phyloP scores from a whole-genome alignment of 2,797 vertebrate species.

The Melanotaenia boesemani region DNA sequence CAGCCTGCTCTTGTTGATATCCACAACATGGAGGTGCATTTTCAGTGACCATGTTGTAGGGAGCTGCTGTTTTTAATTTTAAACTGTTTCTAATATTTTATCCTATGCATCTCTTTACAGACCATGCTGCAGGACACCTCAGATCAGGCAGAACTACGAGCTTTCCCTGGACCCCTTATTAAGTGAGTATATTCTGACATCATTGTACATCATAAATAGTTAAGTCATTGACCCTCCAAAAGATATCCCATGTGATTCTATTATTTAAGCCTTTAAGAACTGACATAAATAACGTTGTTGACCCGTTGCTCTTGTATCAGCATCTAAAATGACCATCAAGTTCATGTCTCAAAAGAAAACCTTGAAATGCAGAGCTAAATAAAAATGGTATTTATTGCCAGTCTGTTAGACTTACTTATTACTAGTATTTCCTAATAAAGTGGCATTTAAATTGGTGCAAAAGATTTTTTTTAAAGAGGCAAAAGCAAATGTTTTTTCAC shows the following conservation, averaged over 20 bases:
- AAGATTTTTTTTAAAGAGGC: not conserved
- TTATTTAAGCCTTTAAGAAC: not conserved
- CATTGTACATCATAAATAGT: not conserved
- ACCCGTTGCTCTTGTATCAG: too few species aligned
- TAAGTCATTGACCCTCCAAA: not conserved
- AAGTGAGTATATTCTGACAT: conserved; percentile 83
- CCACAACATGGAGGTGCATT: conserved; percentile 92
- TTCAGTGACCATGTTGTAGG: conserved; percentile 4
- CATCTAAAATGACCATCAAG: not conserved
- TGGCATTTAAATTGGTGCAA: not conserved
- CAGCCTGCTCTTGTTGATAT: conserved; percentile 96
- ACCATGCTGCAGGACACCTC: conserved; percentile 89
- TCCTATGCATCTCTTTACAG: conserved; percentile 72
- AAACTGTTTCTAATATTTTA: not conserved
- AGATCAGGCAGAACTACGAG: conserved; percentile 91
- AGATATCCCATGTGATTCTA: not conserved
- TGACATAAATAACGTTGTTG: too few species aligned
- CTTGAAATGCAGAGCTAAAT: too few species aligned
- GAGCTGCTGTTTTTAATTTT: not conserved
- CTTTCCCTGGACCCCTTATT: conserved; percentile 93
- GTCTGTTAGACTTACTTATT: not conserved
- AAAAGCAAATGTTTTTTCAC: too few species aligned
- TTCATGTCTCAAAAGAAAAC: not conserved
- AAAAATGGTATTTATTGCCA: not conserved
- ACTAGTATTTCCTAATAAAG: too few species aligned